A percentile compares a stretch with the other conserved stretches of the same genome.
These are phyloP conservation scores for Taeniopygia guttata DNA, from an alignment of 2,797 vertebrate genomes.

Conservation along the genomic window DNA sequence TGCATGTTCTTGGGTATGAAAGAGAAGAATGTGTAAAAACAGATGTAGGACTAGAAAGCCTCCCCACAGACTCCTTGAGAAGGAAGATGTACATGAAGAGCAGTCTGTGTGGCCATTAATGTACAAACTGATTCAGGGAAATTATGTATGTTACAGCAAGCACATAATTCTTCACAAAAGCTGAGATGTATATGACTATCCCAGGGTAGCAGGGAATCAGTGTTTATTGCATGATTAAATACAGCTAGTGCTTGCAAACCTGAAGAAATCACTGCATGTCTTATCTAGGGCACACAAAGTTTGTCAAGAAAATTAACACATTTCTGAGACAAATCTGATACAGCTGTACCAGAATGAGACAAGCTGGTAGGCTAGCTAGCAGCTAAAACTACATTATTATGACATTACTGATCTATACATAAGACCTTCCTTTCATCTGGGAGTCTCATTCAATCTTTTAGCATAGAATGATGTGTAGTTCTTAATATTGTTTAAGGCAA, in stretches of 20 bases:
- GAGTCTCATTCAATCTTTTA: neutral
- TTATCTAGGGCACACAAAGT: neutral
- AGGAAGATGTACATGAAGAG: constrained; percentile 4
- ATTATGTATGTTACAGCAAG: neutral
- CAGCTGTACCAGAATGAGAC: neutral
- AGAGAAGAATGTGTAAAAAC: constrained; percentile 12
- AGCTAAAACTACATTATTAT: neutral
- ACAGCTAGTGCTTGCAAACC: neutral
- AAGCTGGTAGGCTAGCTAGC: neutral
- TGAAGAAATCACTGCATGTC: neutral
- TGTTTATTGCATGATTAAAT: constrained; percentile 36
- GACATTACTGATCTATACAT: neutral
- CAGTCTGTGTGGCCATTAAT: constrained; percentile 38
- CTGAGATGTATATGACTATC: neutral
- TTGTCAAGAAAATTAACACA: neutral
- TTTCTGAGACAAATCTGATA: neutral
- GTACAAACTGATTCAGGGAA: neutral
- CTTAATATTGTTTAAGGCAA: neutral
- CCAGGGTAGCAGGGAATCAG: neutral
- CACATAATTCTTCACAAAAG: neutral
- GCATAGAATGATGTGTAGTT: neutral
- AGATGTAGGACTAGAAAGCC: constrained; percentile 49
- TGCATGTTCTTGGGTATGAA: neutral
- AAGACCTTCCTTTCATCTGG: neutral
- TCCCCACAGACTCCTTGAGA: constrained; percentile 1